Conservation (phyloP, 2,888 invertebrate genomes). For the Drosophila barbarae region DNA sequence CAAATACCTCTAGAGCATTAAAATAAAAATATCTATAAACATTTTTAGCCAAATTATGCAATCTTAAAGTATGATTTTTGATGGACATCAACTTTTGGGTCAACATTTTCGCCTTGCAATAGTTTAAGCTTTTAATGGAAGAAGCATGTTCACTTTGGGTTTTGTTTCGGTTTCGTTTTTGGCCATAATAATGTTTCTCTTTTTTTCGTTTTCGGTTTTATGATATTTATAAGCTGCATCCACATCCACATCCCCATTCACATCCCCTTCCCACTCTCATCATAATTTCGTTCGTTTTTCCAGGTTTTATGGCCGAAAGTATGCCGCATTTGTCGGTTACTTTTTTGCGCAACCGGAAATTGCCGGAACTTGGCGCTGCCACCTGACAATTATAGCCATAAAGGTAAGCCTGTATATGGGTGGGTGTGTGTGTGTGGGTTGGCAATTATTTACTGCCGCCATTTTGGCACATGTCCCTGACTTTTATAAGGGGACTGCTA, state of each 20-base stretch:
- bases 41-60: background rate
- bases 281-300: constrained; percentile 24
- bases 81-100: constrained; percentile 4
- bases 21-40: background rate
- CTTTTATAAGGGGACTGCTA: constrained; percentile 46
- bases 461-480: constrained; percentile 35
- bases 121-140: constrained; percentile 70
- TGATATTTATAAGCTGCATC: constrained; percentile 34
- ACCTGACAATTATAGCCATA: constrained; percentile 69
- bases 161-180: constrained; percentile 13
- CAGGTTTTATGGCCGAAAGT: constrained; percentile 50
- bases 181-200: constrained; percentile 8
- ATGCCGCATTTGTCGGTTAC: constrained; percentile 32
- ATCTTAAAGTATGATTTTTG: constrained; percentile 1
- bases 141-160: constrained; percentile 45
- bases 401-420: constrained; percentile 18
- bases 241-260: constrained; percentile 2
- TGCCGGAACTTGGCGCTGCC: constrained; percentile 63
- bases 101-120: constrained; percentile 37
- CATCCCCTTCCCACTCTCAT: background rate
- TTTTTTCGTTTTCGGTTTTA: constrained; percentile 5
- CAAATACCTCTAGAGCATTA: background rate
- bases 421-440: constrained; percentile 4
- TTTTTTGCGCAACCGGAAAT: constrained; percentile 54
- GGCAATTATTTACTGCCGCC: constrained; percentile 41